Percentiles rank a stretch among this genome's conserved stretches.
Evolutionary conservation across 1,140 invertebrate genomes (phyloP).

Genomic region (Elymnias hypermnestra): DNA sequence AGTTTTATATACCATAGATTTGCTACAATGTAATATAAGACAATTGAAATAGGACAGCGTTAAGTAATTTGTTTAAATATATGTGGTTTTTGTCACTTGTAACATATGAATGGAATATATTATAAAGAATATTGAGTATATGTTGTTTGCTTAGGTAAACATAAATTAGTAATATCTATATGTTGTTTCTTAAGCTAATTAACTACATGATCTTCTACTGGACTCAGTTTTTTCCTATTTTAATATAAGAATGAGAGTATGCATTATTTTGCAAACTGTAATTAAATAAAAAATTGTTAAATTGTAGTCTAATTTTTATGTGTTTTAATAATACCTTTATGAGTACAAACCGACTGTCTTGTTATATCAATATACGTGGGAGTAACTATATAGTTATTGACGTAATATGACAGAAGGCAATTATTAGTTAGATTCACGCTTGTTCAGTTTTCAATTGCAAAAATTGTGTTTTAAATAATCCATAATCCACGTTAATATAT

Average conservation of each 20-base stretch:
- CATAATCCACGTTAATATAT: not conserved
- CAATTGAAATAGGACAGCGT: conserved; percentile 25
- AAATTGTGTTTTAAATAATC: not conserved
- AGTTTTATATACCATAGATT: conserved; percentile 36
- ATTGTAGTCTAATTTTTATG: conserved; percentile 19
- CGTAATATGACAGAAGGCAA: conserved; percentile 17
- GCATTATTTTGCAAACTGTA: conserved; percentile 15
- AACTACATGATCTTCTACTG: conserved; percentile 15
- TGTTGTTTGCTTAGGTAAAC: conserved; percentile 13
- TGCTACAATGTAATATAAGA: conserved; percentile 32
- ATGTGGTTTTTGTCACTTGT: conserved; percentile 24
- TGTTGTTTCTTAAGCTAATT: conserved; percentile 19
- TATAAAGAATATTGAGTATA: conserved; percentile 13
- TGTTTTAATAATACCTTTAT: conserved; percentile 19
- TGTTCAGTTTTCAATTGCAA: conserved; percentile 14
- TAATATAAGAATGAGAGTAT: conserved; percentile 18
- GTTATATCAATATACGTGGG: conserved; percentile 13
- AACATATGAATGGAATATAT: conserved; percentile 24
- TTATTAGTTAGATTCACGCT: conserved; percentile 17
- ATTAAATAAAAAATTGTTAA: conserved; percentile 19
- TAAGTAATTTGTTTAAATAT: conserved; percentile 22
- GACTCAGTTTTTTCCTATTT: conserved; percentile 22
- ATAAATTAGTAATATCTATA: conserved; percentile 10
- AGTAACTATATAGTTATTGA: conserved; percentile 6
- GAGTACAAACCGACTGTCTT: conserved; percentile 22